phyloP scores from a whole-genome alignment of 2,888 invertebrate species.

The Ptycholaimellus sp. region DNA sequence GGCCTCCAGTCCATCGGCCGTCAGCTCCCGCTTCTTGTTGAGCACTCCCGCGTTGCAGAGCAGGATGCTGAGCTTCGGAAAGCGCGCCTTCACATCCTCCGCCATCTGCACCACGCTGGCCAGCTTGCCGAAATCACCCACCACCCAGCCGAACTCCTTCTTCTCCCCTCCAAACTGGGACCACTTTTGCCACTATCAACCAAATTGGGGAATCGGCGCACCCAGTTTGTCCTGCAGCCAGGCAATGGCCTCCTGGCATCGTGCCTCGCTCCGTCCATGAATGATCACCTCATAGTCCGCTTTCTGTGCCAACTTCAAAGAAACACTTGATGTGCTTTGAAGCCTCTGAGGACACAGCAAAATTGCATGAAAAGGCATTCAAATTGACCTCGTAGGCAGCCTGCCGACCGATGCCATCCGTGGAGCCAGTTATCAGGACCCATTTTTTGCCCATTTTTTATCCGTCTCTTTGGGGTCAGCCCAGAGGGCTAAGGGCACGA shows the following conservation, averaged over 20 bases:
- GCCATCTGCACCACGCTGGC: conserved; percentile 16
- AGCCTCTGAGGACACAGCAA: neutral
- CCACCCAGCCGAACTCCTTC: neutral
- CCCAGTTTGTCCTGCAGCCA: conserved; percentile 1
- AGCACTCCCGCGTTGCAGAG: conserved; percentile 20
- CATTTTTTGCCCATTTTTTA: too few species aligned
- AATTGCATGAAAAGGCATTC: neutral
- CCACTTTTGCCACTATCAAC: too few species aligned
- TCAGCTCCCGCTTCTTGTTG: conserved; percentile 12
- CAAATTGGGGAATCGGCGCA: neutral
- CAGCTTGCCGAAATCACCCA: conserved; percentile 9
- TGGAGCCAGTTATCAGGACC: conserved; percentile 21
- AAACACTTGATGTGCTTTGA: neutral
- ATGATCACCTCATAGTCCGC: conserved; percentile 19
- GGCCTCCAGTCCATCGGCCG: conserved; percentile 17
- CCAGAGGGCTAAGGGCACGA: too few species aligned
- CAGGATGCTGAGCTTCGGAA: conserved; percentile 17
- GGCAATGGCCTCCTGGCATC: conserved; percentile 9
- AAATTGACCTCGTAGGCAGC: neutral
- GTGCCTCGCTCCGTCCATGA: conserved; percentile 16
- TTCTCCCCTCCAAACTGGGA: neutral
- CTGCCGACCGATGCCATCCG: conserved; percentile 16
- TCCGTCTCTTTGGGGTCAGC: too few species aligned
- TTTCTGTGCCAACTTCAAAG: conserved; percentile 9
- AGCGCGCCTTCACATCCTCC: conserved; percentile 15